A percentile compares a stretch with the other conserved stretches of the same genome.
Evolutionary conservation across 2,888 invertebrate genomes (phyloP).

Genomic region (Aspidiotus rigidus): DNA sequence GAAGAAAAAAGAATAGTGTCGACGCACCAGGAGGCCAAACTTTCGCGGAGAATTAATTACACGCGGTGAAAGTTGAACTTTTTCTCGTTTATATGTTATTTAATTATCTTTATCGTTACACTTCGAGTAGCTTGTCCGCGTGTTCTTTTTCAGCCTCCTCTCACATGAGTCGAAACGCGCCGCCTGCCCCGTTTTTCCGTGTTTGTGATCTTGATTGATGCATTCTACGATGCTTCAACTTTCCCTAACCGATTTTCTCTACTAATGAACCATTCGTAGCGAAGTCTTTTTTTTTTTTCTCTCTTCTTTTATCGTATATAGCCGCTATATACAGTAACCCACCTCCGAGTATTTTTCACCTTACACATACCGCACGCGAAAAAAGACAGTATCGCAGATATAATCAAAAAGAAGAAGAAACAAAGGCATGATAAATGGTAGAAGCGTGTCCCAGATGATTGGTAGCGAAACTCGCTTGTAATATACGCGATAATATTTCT

Average conservation of each 20-base stretch:
- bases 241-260: neutral
- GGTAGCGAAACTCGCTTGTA: no score
- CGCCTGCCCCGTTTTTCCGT: neutral
- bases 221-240: neutral
- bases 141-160: neutral
- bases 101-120: slow-evolving; percentile 17
- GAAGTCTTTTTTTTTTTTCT: slow-evolving; percentile 4
- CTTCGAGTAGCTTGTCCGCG: slow-evolving; percentile 9
- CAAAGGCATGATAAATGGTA: neutral
- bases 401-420: neutral
- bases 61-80: slow-evolving; percentile 6
- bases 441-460: neutral
- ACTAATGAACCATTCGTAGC: slow-evolving; percentile 9
- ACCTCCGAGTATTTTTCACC: neutral
- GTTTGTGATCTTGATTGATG: slow-evolving; percentile 18
- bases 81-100: slow-evolving; percentile 15
- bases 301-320: neutral
- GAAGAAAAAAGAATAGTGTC: neutral
- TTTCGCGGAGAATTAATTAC: slow-evolving; percentile 8
- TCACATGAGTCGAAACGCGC: neutral
- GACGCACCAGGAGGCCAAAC: neutral
- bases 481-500: no score
- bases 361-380: neutral
- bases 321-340: neutral
- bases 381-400: neutral